Evolutionary conservation across 2,888 invertebrate genomes (phyloP), one percentile per base, ranked within the genome.

Genomic region (Steromphala cineraria): DNA sequence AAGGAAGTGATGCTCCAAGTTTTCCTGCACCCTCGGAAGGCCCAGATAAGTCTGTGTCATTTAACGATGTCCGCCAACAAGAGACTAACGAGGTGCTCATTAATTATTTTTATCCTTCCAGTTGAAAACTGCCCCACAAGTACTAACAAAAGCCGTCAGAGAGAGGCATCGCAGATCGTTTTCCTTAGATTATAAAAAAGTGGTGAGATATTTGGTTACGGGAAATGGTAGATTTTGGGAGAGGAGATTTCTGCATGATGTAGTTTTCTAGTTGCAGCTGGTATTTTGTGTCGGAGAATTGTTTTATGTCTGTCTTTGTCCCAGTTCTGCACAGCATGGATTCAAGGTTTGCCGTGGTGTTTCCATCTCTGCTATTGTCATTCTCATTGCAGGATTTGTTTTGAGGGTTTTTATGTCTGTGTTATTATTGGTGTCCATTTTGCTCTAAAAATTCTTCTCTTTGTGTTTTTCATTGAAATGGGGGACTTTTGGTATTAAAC

Each of bases 131-230:
- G 71, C 71, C 36, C 71, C 71, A 7, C 71, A 71, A 19, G 31
- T 71, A 71, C 71, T 71, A 71, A 71, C 71, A 71, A 71, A 71
- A 62, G 56, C 81, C 7, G 67, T 46, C 19, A 67, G 74, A 40
- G 81, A 80, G n/a, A 81, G 82, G 67, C 85, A 87, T 75, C 80
- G 85, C 28, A 81, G 88, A 19, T 80, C 87, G 78, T 81, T 84
- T 80, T 88, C 89, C 31, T 78, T 88, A 62, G 89, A 89, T 81
- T 83, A 81, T 80, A 82, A 75, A 17, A 82, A 83, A 82, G 67
- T 86, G 84, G 87, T 87, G 80, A 83, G 84, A 76, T 67, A 31
- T 77, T 53, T 75, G 46, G 56, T 36, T 53, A 28, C 53, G 76
- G 71, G 71, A 19, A 40, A 13, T 46, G 31, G 15, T 24, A 31